Conservation (phyloP, 2,113 vertebrate species). For the Paracanthobrama guichenoti region DNA sequence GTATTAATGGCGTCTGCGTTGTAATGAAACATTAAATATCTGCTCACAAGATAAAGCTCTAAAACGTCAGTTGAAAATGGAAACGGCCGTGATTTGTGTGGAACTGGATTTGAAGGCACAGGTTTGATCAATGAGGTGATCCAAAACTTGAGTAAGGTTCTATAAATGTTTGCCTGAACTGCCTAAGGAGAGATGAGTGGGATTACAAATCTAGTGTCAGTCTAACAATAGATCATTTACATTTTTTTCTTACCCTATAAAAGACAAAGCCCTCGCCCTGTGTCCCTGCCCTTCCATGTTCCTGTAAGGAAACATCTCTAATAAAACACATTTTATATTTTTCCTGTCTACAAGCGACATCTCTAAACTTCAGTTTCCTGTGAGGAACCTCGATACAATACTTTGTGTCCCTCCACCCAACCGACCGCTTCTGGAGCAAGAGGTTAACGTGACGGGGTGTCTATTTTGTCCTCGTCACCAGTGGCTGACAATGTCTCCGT, state of each 20-base stretch:
- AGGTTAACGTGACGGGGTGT: constrained; percentile 68
- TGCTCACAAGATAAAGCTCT: constrained; percentile 46
- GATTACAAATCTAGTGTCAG: constrained; percentile 21
- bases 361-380: constrained; percentile 50
- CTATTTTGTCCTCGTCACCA: constrained; percentile 73
- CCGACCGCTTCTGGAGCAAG: constrained; percentile 32
- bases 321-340: constrained; percentile 39
- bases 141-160: constrained; percentile 15
- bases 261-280: constrained; percentile 36
- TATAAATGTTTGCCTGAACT: constrained; percentile 46
- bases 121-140: constrained; percentile 45
- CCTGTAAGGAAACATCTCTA: constrained; percentile 41
- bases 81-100: constrained; percentile 47
- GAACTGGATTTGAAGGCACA: constrained; percentile 34
- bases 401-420: constrained; percentile 51
- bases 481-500: constrained; percentile 70
- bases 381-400: constrained; percentile 47
- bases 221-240: constrained; percentile 42
- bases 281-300: constrained; percentile 40
- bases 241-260: background rate
- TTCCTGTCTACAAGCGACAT: constrained; percentile 48
- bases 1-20: constrained; percentile 62
- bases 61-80: constrained; percentile 50
- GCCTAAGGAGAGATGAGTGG: constrained; percentile 30
- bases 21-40: constrained; percentile 70